A percentile compares a stretch with the other conserved stretches of the same genome.
phyloP scores from a whole-genome alignment of 2,113 vertebrate genomes.

The Oryzias celebensis region DNA sequence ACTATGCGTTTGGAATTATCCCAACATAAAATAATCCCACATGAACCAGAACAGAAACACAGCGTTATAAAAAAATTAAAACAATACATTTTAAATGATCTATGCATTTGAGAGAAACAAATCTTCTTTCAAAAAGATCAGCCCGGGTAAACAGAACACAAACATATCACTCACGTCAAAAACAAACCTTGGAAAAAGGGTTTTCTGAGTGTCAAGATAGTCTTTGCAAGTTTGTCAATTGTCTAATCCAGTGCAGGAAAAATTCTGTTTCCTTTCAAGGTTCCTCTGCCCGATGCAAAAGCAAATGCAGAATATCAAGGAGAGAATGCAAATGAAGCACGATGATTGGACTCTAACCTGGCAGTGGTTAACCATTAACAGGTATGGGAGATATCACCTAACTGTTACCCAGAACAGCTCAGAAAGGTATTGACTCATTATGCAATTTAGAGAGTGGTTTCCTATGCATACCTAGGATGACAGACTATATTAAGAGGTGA shows the following conservation, averaged over 20 bases:
- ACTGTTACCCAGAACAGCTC: constrained; percentile 18
- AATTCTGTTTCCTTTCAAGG: constrained; percentile 17
- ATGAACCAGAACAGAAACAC: constrained; percentile 22
- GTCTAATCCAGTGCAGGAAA: constrained; percentile 8
- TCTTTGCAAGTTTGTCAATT: not conserved
- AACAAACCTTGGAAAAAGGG: constrained; percentile 47
- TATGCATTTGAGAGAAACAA: not conserved
- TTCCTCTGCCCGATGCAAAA: constrained; percentile 8
- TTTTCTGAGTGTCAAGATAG: constrained; percentile 14
- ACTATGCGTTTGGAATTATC: constrained; percentile 19
- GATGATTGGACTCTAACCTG: constrained; percentile 70
- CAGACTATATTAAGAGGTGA: not conserved
- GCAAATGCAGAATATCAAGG: not conserved
- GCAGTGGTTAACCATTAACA: constrained; percentile 71
- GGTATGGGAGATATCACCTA: constrained; percentile 24
- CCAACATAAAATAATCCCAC: constrained; percentile 21
- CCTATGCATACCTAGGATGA: constrained; percentile 3
- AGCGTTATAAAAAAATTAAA: constrained; percentile 19
- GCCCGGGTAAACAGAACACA: constrained; percentile 36
- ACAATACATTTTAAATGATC: not conserved
- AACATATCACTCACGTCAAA: constrained; percentile 62
- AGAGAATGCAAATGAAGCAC: constrained; percentile 35
- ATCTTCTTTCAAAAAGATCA: constrained; percentile 43
- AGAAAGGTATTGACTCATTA: constrained; percentile 53
- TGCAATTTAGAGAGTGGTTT: constrained; percentile 32